Conservation (phyloP, 2,113 vertebrate species). For the Condylura cristata region DNA sequence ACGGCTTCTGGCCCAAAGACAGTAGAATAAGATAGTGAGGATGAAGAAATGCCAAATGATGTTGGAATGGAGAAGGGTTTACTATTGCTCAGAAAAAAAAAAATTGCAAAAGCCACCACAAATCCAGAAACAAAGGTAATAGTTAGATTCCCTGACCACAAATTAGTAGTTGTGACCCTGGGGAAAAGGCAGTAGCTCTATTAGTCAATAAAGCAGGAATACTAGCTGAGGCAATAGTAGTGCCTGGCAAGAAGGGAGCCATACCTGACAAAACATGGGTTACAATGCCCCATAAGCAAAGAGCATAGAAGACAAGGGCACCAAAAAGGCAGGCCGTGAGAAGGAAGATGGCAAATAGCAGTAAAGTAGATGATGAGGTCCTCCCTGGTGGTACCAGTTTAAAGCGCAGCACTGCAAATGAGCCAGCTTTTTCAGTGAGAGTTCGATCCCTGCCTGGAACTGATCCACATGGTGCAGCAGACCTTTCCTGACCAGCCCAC, state of each 20-base stretch:
- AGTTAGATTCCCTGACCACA: conserved; percentile 54
- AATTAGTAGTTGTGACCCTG: conserved; percentile 52
- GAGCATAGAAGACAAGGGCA: conserved; percentile 85
- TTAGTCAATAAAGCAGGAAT: conserved; percentile 80
- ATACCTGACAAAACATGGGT: conserved; percentile 79
- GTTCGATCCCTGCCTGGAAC: no score
- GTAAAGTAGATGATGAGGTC: conserved; percentile 72
- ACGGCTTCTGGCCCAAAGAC: conserved; percentile 92
- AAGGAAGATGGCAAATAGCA: conserved; percentile 64
- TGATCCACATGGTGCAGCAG: no score
- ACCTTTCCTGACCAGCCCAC: no score
- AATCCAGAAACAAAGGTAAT: conserved; percentile 63
- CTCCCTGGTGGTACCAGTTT: no score
- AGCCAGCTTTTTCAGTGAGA: no score
- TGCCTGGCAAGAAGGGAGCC: conserved; percentile 83
- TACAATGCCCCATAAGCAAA: conserved; percentile 78
- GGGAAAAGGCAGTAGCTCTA: conserved; percentile 80
- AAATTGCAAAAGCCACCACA: conserved; percentile 51
- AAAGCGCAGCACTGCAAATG: no score
- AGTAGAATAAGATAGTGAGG: conserved; percentile 89
- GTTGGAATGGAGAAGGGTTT: conserved; percentile 89
- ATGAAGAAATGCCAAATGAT: conserved; percentile 90
- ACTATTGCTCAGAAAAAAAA: conserved; percentile 75
- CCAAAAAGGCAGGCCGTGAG: conserved; percentile 87
- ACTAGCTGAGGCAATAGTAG: conserved; percentile 72